These are phyloP conservation scores for Drosophila helvetica DNA, from an alignment of 2,888 invertebrate species.

Conservation along the genomic window DNA sequence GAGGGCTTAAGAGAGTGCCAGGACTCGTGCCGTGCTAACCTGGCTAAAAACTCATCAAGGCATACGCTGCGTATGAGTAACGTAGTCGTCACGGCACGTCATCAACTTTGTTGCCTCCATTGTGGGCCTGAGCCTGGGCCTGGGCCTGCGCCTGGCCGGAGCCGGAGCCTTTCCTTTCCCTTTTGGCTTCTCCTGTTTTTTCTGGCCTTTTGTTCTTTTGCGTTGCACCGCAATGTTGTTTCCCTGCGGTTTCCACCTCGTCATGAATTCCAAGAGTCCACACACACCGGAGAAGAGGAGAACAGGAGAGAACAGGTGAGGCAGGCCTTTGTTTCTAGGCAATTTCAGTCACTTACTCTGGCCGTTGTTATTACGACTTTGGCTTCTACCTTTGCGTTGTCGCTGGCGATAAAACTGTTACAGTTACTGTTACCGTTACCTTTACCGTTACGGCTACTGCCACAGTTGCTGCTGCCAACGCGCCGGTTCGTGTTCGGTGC, in stretches of 20 bases:
- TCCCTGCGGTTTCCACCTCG: conserved; percentile 48
- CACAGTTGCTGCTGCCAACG: conserved; percentile 18
- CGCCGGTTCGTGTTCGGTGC: conserved; percentile 27
- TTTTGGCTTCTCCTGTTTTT: conserved; percentile 5
- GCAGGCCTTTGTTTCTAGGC: conserved; percentile 55
- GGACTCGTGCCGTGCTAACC: conserved; percentile 21
- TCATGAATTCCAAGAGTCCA: conserved; percentile 28
- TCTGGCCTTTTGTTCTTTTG: conserved; percentile 34
- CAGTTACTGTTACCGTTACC: conserved; percentile 18
- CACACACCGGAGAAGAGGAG: not conserved
- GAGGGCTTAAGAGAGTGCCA: conserved; percentile 25
- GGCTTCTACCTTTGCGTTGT: conserved; percentile 50
- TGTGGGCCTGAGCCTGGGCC: conserved; percentile 14
- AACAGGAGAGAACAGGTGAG: conserved; percentile 4
- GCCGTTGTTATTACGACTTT: conserved; percentile 47
- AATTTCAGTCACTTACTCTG: conserved; percentile 60
- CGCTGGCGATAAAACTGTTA: conserved; percentile 61
- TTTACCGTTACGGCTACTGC: conserved; percentile 33
- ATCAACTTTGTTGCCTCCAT: conserved; percentile 33
- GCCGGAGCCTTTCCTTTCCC: conserved; percentile 23
- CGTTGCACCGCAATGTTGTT: conserved; percentile 47
- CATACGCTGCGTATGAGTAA: conserved; percentile 51
- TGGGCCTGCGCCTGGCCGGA: not conserved
- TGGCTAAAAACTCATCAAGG: conserved; percentile 42
- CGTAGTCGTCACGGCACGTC: conserved; percentile 27